Evolutionary conservation across 1,140 invertebrate genomes (phyloP).

Genomic region (Drosophila burlai): DNA sequence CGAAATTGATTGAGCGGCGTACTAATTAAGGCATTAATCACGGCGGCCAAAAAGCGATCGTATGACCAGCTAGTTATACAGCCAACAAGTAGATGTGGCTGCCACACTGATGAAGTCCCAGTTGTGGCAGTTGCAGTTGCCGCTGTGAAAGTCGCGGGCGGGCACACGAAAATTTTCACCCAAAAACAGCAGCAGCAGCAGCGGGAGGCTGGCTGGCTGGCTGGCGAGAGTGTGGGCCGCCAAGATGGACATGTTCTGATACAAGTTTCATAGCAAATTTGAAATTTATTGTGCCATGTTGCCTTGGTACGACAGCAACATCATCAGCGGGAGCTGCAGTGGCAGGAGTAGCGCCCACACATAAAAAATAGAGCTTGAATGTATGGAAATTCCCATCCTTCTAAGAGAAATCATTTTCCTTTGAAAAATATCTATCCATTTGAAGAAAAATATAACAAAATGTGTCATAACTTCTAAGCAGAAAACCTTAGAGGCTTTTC

Average conservation of each 20-base stretch:
- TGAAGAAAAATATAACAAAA: not conserved
- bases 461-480: not conserved
- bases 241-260: slow-evolving; percentile 82
- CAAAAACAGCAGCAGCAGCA: slow-evolving; percentile 23
- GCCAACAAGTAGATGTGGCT: slow-evolving; percentile 9
- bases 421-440: not conserved
- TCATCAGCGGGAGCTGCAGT: slow-evolving; percentile 38
- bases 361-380: not conserved
- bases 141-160: slow-evolving; percentile 57
- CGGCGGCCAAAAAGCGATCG: slow-evolving; percentile 22
- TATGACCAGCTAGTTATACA: slow-evolving; percentile 18
- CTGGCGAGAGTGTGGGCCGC: slow-evolving; percentile 59
- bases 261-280: slow-evolving; percentile 81
- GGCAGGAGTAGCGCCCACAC: slow-evolving; percentile 61
- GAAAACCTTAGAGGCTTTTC: not conserved
- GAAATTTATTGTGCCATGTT: slow-evolving; percentile 76
- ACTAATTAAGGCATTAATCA: slow-evolving; percentile 82
- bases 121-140: slow-evolving; percentile 26
- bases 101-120: slow-evolving; percentile 18
- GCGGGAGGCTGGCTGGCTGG: slow-evolving; percentile 3
- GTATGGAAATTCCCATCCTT: not conserved
- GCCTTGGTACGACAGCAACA: slow-evolving; percentile 54
- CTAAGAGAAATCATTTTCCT: too few relatives aligned
- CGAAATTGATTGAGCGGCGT: slow-evolving; percentile 51
- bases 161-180: slow-evolving; percentile 65